A percentile compares a stretch with the other conserved stretches of the same genome.
These are phyloP conservation scores for Corythaeola cristata DNA, from an alignment of 2,113 vertebrate genomes.

Conservation along the genomic window DNA sequence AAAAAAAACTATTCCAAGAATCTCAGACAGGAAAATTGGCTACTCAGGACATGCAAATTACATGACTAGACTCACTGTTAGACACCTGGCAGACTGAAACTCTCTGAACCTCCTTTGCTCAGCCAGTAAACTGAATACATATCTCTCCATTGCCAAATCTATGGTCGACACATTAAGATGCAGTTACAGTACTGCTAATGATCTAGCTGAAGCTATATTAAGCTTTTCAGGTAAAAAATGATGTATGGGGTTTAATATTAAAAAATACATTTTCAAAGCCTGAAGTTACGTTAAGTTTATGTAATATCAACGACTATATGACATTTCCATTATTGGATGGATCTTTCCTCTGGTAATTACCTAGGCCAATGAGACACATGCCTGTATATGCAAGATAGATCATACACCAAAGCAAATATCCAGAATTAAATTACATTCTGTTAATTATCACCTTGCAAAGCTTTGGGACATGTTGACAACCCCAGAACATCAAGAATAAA, in stretches of 20 bases:
- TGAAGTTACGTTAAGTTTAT: slow-evolving; percentile 36
- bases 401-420: slow-evolving; percentile 48
- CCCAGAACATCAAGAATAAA: slow-evolving; percentile 14
- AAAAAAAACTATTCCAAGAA: background rate
- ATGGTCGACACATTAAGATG: background rate
- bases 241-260: slow-evolving; percentile 24
- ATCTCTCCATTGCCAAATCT: background rate
- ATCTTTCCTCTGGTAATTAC: slow-evolving; percentile 36
- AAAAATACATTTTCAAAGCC: slow-evolving; percentile 35
- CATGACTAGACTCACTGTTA: background rate
- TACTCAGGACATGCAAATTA: background rate
- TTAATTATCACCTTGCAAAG: slow-evolving; percentile 60
- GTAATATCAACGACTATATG: background rate
- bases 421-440: slow-evolving; percentile 49
- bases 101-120: background rate
- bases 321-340: slow-evolving; percentile 34
- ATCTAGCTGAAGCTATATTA: slow-evolving; percentile 15
- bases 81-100: background rate
- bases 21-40: background rate
- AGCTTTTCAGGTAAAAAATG: slow-evolving; percentile 18
- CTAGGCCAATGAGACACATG: background rate
- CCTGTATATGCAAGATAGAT: slow-evolving; percentile 7
- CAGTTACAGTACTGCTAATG: background rate
- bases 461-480: background rate
- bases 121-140: background rate